phyloP scores from a whole-genome alignment of 2,888 invertebrate genomes.

The Trissolcus japonicus region DNA sequence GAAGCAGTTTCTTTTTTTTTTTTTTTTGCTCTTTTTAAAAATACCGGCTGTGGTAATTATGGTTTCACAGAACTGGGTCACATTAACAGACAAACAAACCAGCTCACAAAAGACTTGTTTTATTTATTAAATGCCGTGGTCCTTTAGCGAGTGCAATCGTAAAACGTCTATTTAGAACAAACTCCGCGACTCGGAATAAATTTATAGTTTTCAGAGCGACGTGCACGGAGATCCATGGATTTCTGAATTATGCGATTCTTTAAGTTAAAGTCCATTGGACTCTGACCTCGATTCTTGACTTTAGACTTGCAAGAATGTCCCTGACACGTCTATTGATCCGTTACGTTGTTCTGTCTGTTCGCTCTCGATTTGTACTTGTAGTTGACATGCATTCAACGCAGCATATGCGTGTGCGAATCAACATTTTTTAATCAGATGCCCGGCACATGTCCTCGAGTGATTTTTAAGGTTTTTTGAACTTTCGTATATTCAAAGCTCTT shows the following conservation, averaged over 20 bases:
- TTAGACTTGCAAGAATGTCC: conserved; percentile 59
- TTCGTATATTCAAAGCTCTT: not conserved
- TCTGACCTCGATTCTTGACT: conserved; percentile 63
- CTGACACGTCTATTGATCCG: conserved; percentile 60
- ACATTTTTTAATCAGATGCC: no score
- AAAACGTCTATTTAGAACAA: not conserved
- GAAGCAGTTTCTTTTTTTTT: no score
- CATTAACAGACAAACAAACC: no score
- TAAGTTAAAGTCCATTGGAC: conserved; percentile 56
- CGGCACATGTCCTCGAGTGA: no score
- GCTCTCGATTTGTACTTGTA: conserved; percentile 49
- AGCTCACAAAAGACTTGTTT: no score
- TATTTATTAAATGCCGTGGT: no score
- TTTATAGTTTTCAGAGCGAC: conserved; percentile 7
- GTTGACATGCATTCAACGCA: conserved; percentile 50
- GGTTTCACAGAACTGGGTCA: no score
- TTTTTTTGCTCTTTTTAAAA: no score
- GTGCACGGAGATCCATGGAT: not conserved
- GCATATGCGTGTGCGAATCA: conserved; percentile 32
- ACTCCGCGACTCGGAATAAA: not conserved
- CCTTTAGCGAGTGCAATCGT: no score
- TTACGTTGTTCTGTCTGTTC: conserved; percentile 51
- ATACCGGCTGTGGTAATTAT: no score
- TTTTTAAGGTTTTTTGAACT: not conserved
- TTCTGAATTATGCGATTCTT: conserved; percentile 12